Percentiles rank a stretch among this genome's conserved stretches.
These are phyloP conservation scores for Lethenteron camtschaticum DNA, from an alignment of 2,113 vertebrate species.

Conservation along the genomic window DNA sequence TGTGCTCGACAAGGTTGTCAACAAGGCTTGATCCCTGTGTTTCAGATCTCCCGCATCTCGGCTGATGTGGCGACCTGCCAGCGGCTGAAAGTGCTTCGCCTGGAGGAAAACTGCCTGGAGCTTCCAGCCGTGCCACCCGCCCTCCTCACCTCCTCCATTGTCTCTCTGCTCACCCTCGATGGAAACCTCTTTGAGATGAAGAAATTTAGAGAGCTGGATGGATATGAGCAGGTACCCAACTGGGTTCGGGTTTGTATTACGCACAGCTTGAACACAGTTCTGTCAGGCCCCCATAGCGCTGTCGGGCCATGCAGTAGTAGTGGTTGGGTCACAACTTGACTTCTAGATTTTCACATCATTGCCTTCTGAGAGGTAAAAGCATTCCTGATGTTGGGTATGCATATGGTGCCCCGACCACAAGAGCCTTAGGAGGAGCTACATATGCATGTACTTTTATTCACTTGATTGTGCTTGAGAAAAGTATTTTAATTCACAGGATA, in stretches of 20 bases:
- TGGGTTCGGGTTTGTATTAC: no score
- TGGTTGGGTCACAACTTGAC: background rate
- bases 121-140: slow-evolving; percentile 55
- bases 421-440: no score
- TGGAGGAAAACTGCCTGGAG: slow-evolving; percentile 93
- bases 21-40: background rate
- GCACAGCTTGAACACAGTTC: slow-evolving; percentile 12
- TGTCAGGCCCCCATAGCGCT: slow-evolving; percentile 8
- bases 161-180: slow-evolving; percentile 78
- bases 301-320: background rate
- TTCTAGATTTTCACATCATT: background rate
- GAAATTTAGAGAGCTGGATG: slow-evolving; percentile 57
- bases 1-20: background rate
- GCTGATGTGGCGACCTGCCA: slow-evolving; percentile 48
- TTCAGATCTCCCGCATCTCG: slow-evolving; percentile 61
- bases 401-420: no score
- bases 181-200: slow-evolving; percentile 95
- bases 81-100: slow-evolving; percentile 72
- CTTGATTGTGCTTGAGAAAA: no score
- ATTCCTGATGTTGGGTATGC: no score
- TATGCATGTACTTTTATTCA: no score
- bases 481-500: no score
- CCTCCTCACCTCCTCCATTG: slow-evolving; percentile 59
- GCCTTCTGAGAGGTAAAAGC: background rate
- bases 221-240: slow-evolving; percentile 50